Percentiles rank a stretch among this genome's conserved stretches.
phyloP scores from a whole-genome alignment of 2,113 vertebrate species.

The Nothocercus nigrocapillus region DNA sequence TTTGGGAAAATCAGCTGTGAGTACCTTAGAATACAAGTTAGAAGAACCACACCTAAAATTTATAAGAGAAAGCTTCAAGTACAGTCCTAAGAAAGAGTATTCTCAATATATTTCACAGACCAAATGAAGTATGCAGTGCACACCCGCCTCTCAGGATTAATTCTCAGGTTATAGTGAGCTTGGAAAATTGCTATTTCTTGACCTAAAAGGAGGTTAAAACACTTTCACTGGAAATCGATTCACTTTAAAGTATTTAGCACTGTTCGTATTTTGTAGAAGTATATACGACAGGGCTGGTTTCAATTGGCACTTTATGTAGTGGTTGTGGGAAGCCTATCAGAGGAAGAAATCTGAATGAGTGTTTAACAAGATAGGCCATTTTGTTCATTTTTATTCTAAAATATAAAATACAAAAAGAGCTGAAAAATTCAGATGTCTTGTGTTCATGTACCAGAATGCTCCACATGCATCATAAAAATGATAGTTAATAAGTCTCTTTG shows the following conservation, averaged over 20 bases:
- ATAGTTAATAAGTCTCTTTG: not conserved
- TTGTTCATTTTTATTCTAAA: constrained; percentile 53
- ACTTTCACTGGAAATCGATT: constrained; percentile 72
- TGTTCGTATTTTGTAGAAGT: constrained; percentile 74
- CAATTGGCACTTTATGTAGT: constrained; percentile 64
- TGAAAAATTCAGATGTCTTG: not conserved
- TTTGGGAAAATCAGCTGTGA: constrained; percentile 32
- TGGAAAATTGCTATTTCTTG: constrained; percentile 79
- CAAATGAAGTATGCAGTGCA: constrained; percentile 61
- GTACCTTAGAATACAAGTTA: not conserved
- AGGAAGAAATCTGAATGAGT: constrained; percentile 64
- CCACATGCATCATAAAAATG: not conserved
- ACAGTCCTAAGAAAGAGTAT: constrained; percentile 7
- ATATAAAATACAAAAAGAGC: not conserved
- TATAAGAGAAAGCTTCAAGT: constrained; percentile 16
- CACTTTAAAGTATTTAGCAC: constrained; percentile 78
- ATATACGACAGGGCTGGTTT: constrained; percentile 66
- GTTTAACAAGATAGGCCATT: constrained; percentile 66
- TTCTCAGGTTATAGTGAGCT: constrained; percentile 71
- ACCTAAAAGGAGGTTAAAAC: constrained; percentile 78
- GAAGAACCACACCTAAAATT: constrained; percentile 28
- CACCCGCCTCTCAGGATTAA: constrained; percentile 71
- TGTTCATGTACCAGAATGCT: not conserved
- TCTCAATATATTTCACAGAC: constrained; percentile 54
- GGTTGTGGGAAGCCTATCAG: constrained; percentile 58